A percentile compares a stretch with the other conserved stretches of the same genome.
phyloP scores from a whole-genome alignment of 2,797 vertebrate genomes.

The Bufotes viridis region DNA sequence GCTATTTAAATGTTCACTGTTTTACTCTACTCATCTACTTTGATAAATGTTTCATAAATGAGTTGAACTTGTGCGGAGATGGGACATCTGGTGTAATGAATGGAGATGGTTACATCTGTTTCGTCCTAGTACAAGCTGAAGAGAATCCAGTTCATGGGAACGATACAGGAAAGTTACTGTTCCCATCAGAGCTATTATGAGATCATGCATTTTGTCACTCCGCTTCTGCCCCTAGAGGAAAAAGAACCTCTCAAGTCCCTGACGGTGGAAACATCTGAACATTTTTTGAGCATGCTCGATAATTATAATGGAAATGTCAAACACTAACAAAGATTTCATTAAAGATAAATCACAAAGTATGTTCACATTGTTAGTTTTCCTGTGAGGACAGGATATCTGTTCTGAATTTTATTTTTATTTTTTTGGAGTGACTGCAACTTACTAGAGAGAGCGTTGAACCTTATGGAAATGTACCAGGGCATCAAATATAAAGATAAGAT shows the following conservation, averaged over 20 bases:
- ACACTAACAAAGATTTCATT: conserved; percentile 29
- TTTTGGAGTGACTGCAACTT: background rate
- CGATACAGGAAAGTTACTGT: conserved; percentile 61
- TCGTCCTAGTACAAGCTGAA: conserved; percentile 66
- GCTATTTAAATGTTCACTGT: background rate
- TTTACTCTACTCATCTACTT: conserved; percentile 30
- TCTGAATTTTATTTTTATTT: background rate
- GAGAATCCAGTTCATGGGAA: conserved; percentile 65
- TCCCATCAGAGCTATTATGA: conserved; percentile 63
- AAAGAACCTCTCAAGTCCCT: conserved; percentile 60
- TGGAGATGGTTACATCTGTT: conserved; percentile 58
- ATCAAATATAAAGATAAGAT: background rate
- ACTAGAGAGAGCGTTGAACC: background rate
- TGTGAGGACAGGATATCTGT: background rate
- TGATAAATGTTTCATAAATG: conserved; percentile 20
- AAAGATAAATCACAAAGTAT: background rate
- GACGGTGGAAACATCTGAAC: conserved; percentile 41
- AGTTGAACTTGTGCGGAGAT: conserved; percentile 48
- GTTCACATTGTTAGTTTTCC: background rate
- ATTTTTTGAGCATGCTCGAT: conserved; percentile 14
- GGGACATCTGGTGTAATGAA: conserved; percentile 66
- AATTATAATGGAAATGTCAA: conserved; percentile 19
- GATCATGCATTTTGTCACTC: conserved; percentile 61
- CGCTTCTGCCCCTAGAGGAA: conserved; percentile 58
- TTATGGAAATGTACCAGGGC: background rate